phyloP scores from a whole-genome alignment of 1,140 invertebrate species.

The Tenebrio molitor region DNA sequence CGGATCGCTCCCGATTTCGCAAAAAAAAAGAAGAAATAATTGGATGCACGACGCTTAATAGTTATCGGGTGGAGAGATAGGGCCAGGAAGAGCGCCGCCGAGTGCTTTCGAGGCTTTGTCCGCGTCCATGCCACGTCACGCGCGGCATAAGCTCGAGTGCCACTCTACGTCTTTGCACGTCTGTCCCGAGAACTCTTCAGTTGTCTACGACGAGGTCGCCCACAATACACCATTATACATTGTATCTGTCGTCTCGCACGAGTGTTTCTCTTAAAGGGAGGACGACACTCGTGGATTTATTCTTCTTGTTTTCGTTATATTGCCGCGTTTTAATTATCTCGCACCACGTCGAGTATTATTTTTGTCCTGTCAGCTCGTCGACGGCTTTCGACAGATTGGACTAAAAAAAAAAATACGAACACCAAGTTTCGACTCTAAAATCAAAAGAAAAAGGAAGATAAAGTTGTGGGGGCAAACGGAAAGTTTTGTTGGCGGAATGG shows the following conservation, averaged over 20 bases:
- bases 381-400: too few relatives aligned
- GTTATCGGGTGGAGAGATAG: slow-evolving; percentile 18
- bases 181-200: slow-evolving; percentile 55
- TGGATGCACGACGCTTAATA: slow-evolving; percentile 20
- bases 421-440: too few relatives aligned
- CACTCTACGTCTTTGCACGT: slow-evolving; percentile 53
- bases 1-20: slow-evolving; percentile 8
- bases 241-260: slow-evolving; percentile 46
- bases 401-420: too few relatives aligned
- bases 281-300: slow-evolving; percentile 20
- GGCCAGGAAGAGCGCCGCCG: slow-evolving; percentile 7
- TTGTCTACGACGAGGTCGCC: slow-evolving; percentile 51
- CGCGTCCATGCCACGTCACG: slow-evolving; percentile 57
- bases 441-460: too few relatives aligned
- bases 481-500: too few relatives aligned
- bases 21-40: too few relatives aligned
- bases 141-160: slow-evolving; percentile 53
- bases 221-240: slow-evolving; percentile 55
- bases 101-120: slow-evolving; percentile 55
- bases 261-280: slow-evolving; percentile 23
- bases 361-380: slow-evolving; percentile 39
- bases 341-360: slow-evolving; percentile 25
- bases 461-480: too few relatives aligned
- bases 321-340: slow-evolving; percentile 38
- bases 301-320: slow-evolving; percentile 35